These are phyloP conservation scores for Hypotaenidia philippensis DNA, from an alignment of 2,797 vertebrate genomes.

Conservation along the genomic window DNA sequence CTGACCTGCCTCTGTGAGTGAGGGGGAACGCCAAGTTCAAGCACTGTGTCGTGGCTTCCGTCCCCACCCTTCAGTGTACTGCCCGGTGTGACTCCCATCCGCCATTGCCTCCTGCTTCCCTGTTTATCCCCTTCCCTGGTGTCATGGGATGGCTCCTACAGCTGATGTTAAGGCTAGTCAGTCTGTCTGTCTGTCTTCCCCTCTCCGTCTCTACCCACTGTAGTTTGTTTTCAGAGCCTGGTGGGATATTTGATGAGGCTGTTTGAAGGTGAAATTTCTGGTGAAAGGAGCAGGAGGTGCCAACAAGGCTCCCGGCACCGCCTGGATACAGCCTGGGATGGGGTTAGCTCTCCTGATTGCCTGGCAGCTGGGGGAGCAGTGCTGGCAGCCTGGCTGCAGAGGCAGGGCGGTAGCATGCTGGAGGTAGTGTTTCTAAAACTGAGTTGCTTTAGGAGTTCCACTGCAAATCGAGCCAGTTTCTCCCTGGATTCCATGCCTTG, in stretches of 20 bases:
- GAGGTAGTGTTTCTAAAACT: neutral
- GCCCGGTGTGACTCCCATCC: neutral
- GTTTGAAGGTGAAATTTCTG: neutral
- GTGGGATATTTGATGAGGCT: neutral
- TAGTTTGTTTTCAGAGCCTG: slow-evolving; percentile 1
- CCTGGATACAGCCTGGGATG: accelerated
- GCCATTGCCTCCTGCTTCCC: neutral
- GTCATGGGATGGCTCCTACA: neutral
- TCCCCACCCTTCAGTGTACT: neutral
- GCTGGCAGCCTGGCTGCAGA: neutral
- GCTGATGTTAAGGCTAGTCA: slow-evolving; percentile 3
- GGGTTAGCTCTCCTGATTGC: neutral
- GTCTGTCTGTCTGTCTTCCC: neutral
- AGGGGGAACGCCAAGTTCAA: slow-evolving; percentile 8
- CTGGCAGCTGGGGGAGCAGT: neutral
- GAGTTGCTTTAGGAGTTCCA: neutral
- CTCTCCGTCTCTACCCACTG: neutral
- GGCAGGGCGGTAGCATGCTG: neutral
- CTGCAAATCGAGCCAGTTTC: neutral
- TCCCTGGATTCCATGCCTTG: neutral
- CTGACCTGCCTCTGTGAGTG: slow-evolving; percentile 97
- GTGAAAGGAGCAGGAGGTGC: neutral
- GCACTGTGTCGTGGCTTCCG: neutral
- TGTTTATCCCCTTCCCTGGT: neutral
- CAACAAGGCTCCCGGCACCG: accelerated